phyloP scores from a whole-genome alignment of 2,888 invertebrate genomes.

The Drosophila emarginata region DNA sequence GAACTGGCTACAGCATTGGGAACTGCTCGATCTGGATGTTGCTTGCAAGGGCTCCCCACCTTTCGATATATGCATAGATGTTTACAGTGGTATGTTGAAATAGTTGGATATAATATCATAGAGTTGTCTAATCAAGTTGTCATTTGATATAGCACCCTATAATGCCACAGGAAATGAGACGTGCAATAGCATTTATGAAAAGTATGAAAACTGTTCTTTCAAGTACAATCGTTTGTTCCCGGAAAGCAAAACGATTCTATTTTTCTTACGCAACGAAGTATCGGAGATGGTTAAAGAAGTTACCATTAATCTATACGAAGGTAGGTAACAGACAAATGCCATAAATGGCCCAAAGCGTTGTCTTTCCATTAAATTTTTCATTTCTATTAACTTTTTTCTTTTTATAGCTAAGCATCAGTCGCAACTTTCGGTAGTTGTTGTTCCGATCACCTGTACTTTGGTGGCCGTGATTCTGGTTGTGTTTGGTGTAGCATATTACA shows the following conservation, averaged over 20 bases:
- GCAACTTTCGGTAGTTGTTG: constrained; percentile 93
- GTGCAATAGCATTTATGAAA: constrained; percentile 83
- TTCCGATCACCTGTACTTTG: constrained; percentile 92
- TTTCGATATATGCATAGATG: constrained; percentile 87
- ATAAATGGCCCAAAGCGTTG: not conserved
- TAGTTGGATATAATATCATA: rapidly evolving
- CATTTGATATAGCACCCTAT: constrained; percentile 74
- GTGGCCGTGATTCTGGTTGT: constrained; percentile 92
- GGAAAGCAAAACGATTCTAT: constrained; percentile 89
- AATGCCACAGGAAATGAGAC: constrained; percentile 91
- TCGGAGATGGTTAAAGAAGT: constrained; percentile 87
- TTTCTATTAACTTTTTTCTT: not conserved
- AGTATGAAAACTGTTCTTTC: constrained; percentile 85
- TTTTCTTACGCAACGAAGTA: constrained; percentile 90
- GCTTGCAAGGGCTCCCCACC: constrained; percentile 90
- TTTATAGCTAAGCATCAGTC: constrained; percentile 88
- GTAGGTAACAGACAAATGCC: constrained; percentile 82
- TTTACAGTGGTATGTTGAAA: constrained; percentile 84
- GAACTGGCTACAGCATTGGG: constrained; percentile 92
- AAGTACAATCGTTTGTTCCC: constrained; percentile 87
- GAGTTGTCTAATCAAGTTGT: too few relatives aligned
- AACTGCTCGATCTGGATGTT: constrained; percentile 87
- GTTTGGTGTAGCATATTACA: constrained; percentile 93
- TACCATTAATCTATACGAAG: constrained; percentile 92
- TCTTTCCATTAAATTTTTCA: not conserved